These are phyloP conservation scores for Phyllotis vaccarum DNA, from an alignment of 2,797 vertebrate species.

Conservation along the genomic window DNA sequence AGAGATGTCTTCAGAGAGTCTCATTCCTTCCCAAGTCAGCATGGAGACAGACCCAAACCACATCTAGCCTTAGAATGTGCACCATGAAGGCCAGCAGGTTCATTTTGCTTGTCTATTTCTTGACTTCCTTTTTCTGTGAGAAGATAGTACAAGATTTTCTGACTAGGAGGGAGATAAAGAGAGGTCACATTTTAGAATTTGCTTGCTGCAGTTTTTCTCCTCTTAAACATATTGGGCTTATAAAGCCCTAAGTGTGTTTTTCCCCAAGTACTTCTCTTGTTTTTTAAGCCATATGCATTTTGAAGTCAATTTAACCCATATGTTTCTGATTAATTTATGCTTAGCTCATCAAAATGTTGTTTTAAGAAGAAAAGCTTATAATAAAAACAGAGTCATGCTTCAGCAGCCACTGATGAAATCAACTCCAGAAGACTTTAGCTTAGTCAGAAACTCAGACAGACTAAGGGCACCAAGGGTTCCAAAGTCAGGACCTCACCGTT, in stretches of 20 bases:
- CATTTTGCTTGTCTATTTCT: constrained; percentile 53
- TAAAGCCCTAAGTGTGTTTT: constrained; percentile 77
- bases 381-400: constrained; percentile 81
- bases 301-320: constrained; percentile 83
- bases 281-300: constrained; percentile 82
- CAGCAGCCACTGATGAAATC: constrained; percentile 83
- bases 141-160: constrained; percentile 64
- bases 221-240: constrained; percentile 73
- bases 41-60: constrained; percentile 59
- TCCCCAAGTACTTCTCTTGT: constrained; percentile 75
- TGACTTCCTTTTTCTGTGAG: constrained; percentile 74
- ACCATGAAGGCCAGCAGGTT: not conserved
- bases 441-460: constrained; percentile 72
- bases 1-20: not conserved
- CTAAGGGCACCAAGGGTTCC: constrained; percentile 33
- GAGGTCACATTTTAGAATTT: constrained; percentile 72
- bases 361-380: constrained; percentile 83
- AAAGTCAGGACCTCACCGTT: constrained; percentile 60
- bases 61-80: constrained; percentile 43
- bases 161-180: constrained; percentile 70
- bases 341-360: constrained; percentile 85
- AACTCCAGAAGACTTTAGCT: constrained; percentile 78
- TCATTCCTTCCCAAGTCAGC: not conserved
- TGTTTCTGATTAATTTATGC: constrained; percentile 85
- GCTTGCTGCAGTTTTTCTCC: constrained; percentile 46